Conservation (phyloP, 2,888 invertebrate genomes). For the Rhagonycha lutea region DNA sequence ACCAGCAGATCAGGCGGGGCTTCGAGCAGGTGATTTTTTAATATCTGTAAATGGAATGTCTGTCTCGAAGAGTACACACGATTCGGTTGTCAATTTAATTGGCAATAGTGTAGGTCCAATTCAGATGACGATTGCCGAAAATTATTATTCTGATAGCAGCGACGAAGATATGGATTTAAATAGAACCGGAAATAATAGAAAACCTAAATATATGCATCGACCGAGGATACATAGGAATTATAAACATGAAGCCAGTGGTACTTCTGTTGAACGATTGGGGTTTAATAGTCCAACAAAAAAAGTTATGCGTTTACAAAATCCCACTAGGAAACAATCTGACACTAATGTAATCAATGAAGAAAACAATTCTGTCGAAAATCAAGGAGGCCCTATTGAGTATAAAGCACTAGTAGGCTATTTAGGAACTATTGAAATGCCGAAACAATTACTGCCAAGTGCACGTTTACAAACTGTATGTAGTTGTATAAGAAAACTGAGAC, state of each 20-base stretch:
- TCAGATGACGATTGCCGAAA: slow-evolving; percentile 83
- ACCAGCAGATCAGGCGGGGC: slow-evolving; percentile 88
- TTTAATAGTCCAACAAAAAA: slow-evolving; percentile 31
- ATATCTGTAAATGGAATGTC: slow-evolving; percentile 90
- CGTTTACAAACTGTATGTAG: slow-evolving; percentile 80
- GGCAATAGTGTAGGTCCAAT: slow-evolving; percentile 84
- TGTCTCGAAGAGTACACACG: slow-evolving; percentile 90
- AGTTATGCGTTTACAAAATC: slow-evolving; percentile 25
- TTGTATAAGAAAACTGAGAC: slow-evolving; percentile 85
- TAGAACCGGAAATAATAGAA: slow-evolving; percentile 58
- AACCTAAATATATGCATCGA: slow-evolving; percentile 64
- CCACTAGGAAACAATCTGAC: slow-evolving; percentile 5
- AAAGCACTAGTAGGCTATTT: slow-evolving; percentile 91
- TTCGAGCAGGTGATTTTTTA: slow-evolving; percentile 90
- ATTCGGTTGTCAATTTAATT: slow-evolving; percentile 89
- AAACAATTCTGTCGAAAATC: slow-evolving; percentile 46
- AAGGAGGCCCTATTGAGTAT: slow-evolving; percentile 68
- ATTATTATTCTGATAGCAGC: slow-evolving; percentile 83
- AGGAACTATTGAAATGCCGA: slow-evolving; percentile 95
- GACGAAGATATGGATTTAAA: slow-evolving; percentile 72
- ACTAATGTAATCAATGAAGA: slow-evolving; percentile 10
- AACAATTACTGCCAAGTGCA: slow-evolving; percentile 74
- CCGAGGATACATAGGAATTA: slow-evolving; percentile 36
- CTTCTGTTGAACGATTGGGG: slow-evolving; percentile 21
- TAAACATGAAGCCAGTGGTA: slow-evolving; percentile 31